Percentiles rank a stretch among this genome's conserved stretches.
These are phyloP conservation scores for Eulacestoma nigropectus DNA, from an alignment of 2,113 vertebrate species.

Conservation along the genomic window DNA sequence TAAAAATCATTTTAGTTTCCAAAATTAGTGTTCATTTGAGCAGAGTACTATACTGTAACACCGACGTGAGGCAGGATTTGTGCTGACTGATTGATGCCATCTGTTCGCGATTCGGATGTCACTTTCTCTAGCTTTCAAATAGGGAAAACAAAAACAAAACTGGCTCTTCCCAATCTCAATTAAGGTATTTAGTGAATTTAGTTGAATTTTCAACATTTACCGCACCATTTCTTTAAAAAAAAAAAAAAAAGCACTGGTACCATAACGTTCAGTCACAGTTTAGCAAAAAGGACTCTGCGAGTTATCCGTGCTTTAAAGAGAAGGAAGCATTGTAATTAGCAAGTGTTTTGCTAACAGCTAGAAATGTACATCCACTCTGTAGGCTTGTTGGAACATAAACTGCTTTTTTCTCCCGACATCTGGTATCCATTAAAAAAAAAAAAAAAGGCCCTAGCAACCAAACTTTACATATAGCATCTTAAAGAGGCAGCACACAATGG, in stretches of 20 bases:
- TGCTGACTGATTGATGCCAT: conserved; percentile 37
- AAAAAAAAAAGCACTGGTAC: background rate
- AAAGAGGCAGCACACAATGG: background rate
- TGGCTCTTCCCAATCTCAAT: background rate
- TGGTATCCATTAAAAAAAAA: background rate
- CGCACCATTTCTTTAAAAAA: background rate
- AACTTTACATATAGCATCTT: conserved; percentile 2
- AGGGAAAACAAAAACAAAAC: conserved; percentile 31
- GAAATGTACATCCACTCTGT: conserved; percentile 20
- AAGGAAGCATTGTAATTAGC: background rate
- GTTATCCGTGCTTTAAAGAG: background rate
- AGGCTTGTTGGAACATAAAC: conserved; percentile 19
- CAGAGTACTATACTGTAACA: background rate
- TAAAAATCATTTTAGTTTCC: background rate
- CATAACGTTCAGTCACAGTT: background rate
- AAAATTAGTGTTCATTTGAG: background rate
- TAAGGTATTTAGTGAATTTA: background rate
- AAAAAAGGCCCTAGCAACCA: background rate
- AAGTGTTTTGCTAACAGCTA: conserved; percentile 42
- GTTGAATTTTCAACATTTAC: background rate
- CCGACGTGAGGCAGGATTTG: background rate
- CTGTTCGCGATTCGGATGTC: conserved; percentile 7
- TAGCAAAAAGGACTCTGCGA: background rate
- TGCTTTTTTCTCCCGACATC: background rate
- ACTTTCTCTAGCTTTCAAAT: background rate